Percentiles rank a stretch among this genome's conserved stretches.
Conservation (phyloP, 53 echinoderm and acorn worm species). For the Paracentrotus lividus region DNA sequence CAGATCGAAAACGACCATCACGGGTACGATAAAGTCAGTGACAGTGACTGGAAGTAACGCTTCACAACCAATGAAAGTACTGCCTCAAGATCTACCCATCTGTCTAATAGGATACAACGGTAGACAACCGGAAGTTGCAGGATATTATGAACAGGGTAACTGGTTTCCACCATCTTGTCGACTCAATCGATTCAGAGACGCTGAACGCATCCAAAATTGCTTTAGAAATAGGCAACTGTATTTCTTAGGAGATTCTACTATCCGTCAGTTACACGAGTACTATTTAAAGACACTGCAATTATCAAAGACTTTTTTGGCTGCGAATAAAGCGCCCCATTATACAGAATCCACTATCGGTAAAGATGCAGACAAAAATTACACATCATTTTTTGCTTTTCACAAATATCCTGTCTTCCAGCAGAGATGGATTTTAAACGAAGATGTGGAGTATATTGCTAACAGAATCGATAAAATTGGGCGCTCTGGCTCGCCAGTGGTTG, state of each 20-base stretch:
- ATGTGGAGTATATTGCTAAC: slow-evolving; percentile 9
- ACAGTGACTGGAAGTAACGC: background rate
- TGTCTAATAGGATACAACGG: slow-evolving; percentile 7
- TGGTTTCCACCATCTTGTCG: slow-evolving; percentile 7
- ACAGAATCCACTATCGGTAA: background rate
- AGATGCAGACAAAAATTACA: background rate
- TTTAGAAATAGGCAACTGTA: slow-evolving; percentile 14
- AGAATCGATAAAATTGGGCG: background rate
- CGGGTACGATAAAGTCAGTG: background rate
- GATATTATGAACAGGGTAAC: slow-evolving; percentile 34
- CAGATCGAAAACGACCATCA: background rate
- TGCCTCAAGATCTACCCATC: background rate
- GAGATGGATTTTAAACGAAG: background rate
- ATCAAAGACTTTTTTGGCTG: background rate
- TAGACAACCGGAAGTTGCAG: background rate
- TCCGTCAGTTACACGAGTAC: slow-evolving; percentile 58
- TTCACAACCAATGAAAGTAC: background rate
- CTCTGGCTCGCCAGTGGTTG: background rate
- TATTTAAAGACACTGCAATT: background rate
- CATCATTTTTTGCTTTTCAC: slow-evolving; percentile 40
- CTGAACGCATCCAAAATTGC: background rate
- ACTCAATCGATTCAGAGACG: slow-evolving; percentile 1
- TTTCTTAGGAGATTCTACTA: slow-evolving; percentile 67
- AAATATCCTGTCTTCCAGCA: background rate
- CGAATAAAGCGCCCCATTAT: background rate